Percentiles rank a stretch among this genome's conserved stretches.
phyloP scores from a whole-genome alignment of 2,888 invertebrate species.

The Conistra vaccinii region DNA sequence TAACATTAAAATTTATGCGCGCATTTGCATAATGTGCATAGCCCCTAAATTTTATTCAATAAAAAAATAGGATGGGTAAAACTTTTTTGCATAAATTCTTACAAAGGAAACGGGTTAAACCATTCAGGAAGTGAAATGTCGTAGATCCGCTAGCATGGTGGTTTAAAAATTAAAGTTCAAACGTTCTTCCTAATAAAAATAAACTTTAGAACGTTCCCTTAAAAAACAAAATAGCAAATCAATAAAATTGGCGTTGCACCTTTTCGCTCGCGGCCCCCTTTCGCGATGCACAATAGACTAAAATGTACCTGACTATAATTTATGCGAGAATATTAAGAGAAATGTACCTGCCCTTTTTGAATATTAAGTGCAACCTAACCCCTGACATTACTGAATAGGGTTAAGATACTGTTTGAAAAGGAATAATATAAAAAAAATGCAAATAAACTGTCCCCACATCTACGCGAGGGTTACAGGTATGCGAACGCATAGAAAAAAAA shows the following conservation, averaged over 20 bases:
- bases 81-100: slow-evolving; percentile 91
- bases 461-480: slow-evolving; percentile 85
- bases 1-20: slow-evolving; percentile 89
- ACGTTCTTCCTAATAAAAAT: slow-evolving; percentile 61
- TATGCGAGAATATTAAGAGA: slow-evolving; percentile 91
- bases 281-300: slow-evolving; percentile 86
- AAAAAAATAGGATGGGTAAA: slow-evolving; percentile 91
- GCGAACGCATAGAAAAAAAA: slow-evolving; percentile 81
- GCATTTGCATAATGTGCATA: slow-evolving; percentile 91
- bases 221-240: slow-evolving; percentile 73
- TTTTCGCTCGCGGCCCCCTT: slow-evolving; percentile 75
- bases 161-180: slow-evolving; percentile 77
- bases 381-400: slow-evolving; percentile 90
- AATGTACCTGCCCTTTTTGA: slow-evolving; percentile 91
- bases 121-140: slow-evolving; percentile 89
- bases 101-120: slow-evolving; percentile 91
- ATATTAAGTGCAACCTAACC: slow-evolving; percentile 91
- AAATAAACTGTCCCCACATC: slow-evolving; percentile 90
- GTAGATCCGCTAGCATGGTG: slow-evolving; percentile 81
- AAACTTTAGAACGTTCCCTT: slow-evolving; percentile 68
- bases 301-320: slow-evolving; percentile 91
- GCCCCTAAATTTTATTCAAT: slow-evolving; percentile 91
- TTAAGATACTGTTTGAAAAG: slow-evolving; percentile 90
- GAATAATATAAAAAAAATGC: slow-evolving; percentile 90
- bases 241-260: slow-evolving; percentile 69